phyloP scores from a whole-genome alignment of 2,113 vertebrate species.

The Antennarius striatus region DNA sequence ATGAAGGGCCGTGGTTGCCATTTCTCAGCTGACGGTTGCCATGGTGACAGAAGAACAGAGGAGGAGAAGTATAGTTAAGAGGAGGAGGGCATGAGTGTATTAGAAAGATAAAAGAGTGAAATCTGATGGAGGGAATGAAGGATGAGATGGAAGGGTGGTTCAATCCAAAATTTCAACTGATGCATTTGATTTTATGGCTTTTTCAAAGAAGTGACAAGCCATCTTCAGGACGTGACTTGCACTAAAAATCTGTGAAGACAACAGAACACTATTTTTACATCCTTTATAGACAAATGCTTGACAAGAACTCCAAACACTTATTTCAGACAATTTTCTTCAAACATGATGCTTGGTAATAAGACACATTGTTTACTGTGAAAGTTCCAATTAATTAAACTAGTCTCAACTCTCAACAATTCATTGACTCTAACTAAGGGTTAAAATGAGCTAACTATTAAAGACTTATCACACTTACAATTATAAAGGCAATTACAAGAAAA shows the following conservation, averaged over 20 bases:
- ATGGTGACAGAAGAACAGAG: constrained; percentile 79
- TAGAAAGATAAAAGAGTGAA: constrained; percentile 9
- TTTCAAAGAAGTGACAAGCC: background rate
- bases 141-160: constrained; percentile 1
- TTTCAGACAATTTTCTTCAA: no score
- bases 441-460: no score
- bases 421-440: no score
- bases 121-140: constrained; percentile 9
- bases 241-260: background rate
- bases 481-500: no score
- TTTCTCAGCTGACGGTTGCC: constrained; percentile 91
- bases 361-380: no score
- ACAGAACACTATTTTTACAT: background rate
- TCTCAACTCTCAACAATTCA: no score
- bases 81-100: constrained; percentile 28
- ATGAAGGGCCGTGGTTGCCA: constrained; percentile 94
- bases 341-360: no score
- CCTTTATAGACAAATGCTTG: no score
- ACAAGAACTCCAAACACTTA: no score
- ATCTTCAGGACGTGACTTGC: background rate
- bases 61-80: background rate
- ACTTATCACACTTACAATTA: no score
- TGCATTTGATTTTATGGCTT: constrained; percentile 2
- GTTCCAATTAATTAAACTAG: no score
- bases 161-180: constrained; percentile 8